phyloP scores from a whole-genome alignment of 2,797 vertebrate species.

The Brachyalestes nurse region DNA sequence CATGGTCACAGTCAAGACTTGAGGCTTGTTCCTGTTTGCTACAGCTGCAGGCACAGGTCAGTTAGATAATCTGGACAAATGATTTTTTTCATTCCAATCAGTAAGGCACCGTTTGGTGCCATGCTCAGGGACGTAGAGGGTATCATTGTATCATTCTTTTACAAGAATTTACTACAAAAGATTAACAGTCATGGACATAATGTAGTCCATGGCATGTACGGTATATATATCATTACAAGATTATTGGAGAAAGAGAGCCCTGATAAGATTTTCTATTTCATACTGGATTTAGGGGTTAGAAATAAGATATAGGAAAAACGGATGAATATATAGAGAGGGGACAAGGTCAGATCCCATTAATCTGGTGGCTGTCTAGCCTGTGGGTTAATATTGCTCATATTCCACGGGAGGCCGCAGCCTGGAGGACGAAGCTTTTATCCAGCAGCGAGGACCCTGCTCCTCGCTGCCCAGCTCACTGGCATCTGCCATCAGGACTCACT shows the following conservation, averaged over 20 bases:
- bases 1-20: neutral
- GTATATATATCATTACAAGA: neutral
- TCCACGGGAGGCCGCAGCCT: constrained; percentile 15
- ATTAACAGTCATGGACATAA: neutral
- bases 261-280: neutral
- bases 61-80: too few species aligned
- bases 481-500: constrained; percentile 44
- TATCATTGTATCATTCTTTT: neutral
- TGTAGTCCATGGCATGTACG: too few species aligned
- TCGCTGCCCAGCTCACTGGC: constrained; percentile 35
- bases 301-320: neutral
- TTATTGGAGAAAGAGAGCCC: neutral
- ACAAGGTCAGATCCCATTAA: constrained; percentile 51
- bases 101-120: neutral
- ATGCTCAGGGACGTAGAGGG: neutral
- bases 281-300: constrained; percentile 1
- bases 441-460: constrained; percentile 21
- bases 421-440: constrained; percentile 4
- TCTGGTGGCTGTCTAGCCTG: constrained; percentile 55
- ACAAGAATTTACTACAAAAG: neutral
- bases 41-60: neutral
- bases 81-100: neutral
- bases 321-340: neutral
- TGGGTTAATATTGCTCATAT: constrained; percentile 4
- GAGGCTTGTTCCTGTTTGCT: neutral